These are phyloP conservation scores for Pangasianodon hypophthalmus DNA, from an alignment of 2,113 vertebrate species.

Conservation along the genomic window DNA sequence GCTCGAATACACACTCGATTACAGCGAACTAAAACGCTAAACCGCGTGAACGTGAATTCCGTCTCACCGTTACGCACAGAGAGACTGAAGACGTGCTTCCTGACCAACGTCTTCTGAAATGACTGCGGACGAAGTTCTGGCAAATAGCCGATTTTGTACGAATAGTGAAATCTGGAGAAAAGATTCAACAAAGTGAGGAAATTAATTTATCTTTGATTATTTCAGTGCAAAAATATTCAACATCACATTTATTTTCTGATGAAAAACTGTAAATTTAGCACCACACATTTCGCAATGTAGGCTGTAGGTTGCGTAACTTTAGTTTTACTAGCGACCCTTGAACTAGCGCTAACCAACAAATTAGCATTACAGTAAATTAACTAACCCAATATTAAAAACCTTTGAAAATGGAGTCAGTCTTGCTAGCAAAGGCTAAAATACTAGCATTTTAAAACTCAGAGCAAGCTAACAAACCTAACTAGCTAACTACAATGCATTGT, in stretches of 20 bases:
- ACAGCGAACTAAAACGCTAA: neutral
- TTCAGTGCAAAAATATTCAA: neutral
- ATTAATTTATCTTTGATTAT: neutral
- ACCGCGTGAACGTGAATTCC: too few species aligned
- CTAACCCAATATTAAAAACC: neutral
- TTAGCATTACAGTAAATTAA: neutral
- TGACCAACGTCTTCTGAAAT: conserved; percentile 57
- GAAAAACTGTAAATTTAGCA: neutral
- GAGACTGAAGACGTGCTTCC: conserved; percentile 60
- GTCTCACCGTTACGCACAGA: conserved; percentile 64
- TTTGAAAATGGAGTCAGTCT: neutral
- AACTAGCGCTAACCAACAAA: neutral
- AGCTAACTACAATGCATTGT: neutral
- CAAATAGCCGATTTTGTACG: conserved; percentile 68
- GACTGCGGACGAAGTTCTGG: conserved; percentile 52
- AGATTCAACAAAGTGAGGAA: neutral
- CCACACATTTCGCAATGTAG: neutral
- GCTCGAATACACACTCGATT: neutral
- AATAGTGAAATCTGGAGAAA: conserved; percentile 68
- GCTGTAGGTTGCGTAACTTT: neutral
- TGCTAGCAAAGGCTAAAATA: neutral
- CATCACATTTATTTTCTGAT: neutral
- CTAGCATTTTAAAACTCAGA: neutral
- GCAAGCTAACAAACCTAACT: neutral
- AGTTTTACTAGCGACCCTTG: neutral